phyloP scores from a whole-genome alignment of 1,140 invertebrate species.

The Campoletis sonorensis region DNA sequence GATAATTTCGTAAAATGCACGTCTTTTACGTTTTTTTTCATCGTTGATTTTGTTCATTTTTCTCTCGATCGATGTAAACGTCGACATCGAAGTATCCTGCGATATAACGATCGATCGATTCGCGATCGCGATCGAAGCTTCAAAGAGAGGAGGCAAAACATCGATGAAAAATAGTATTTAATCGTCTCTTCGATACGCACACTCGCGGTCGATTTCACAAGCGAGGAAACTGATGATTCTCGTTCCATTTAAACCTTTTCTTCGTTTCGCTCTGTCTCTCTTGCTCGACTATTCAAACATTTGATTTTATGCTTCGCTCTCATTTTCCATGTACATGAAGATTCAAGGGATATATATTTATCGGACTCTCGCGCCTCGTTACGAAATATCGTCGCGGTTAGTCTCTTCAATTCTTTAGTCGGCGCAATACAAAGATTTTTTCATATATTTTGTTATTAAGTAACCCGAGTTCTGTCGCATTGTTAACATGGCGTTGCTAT shows the following conservation, averaged over 20 bases:
- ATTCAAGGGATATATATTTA: background rate
- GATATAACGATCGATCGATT: constrained; percentile 10
- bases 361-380: constrained; percentile 9
- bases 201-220: background rate
- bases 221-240: background rate
- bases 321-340: no score
- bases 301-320: background rate
- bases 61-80: background rate
- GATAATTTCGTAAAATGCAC: background rate
- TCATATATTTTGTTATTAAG: background rate
- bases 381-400: background rate
- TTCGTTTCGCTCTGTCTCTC: background rate
- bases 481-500: constrained; percentile 66
- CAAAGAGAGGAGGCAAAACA: constrained; percentile 19
- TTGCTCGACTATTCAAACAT: constrained; percentile 10
- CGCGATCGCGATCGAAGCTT: background rate
- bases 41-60: background rate
- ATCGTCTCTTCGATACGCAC: background rate
- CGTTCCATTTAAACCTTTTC: background rate
- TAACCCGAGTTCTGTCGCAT: constrained; percentile 38
- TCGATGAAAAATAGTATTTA: constrained; percentile 13
- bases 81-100: background rate
- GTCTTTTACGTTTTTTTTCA: background rate
- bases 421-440: background rate
- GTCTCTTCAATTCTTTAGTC: constrained; percentile 32